These are phyloP conservation scores for Drosophila cardini DNA, from an alignment of 1,140 invertebrate genomes.

Conservation along the genomic window DNA sequence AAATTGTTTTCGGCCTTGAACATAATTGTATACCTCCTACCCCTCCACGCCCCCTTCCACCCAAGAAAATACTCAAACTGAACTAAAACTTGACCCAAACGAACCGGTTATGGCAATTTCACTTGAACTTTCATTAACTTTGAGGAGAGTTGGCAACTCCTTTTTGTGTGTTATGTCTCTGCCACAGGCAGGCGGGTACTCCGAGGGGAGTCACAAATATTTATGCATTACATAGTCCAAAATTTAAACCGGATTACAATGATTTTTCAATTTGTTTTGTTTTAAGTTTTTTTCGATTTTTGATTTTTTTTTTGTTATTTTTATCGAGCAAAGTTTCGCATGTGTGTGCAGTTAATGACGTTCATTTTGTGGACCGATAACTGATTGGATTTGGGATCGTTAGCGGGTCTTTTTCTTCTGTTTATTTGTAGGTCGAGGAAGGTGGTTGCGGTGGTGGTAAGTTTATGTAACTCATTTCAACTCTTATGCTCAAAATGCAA, in stretches of 20 bases:
- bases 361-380: conserved; percentile 40
- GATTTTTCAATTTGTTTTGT: neutral
- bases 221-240: conserved; percentile 47
- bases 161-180: conserved; percentile 37
- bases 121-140: conserved; percentile 79
- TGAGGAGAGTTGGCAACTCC: conserved; percentile 49
- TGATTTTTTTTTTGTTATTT: conserved; percentile 16
- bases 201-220: conserved; percentile 25
- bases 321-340: conserved; percentile 16
- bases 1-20: conserved; percentile 64
- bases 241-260: conserved; percentile 67
- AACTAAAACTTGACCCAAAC: conserved; percentile 51
- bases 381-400: conserved; percentile 22
- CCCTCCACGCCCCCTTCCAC: too few relatives aligned
- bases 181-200: too few relatives aligned
- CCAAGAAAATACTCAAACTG: conserved; percentile 35
- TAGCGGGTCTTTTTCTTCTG: neutral
- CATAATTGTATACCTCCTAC: conserved; percentile 55
- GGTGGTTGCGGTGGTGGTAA: too few relatives aligned
- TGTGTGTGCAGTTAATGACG: conserved; percentile 42
- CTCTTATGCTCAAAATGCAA: conserved; percentile 56
- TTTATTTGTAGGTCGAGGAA: conserved; percentile 1
- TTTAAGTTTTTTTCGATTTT: neutral
- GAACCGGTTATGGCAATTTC: conserved; percentile 76
- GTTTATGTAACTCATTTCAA: conserved; percentile 71